These are phyloP conservation scores for Mystacornis crossleyi DNA, from an alignment of 2,113 vertebrate genomes.

Conservation along the genomic window DNA sequence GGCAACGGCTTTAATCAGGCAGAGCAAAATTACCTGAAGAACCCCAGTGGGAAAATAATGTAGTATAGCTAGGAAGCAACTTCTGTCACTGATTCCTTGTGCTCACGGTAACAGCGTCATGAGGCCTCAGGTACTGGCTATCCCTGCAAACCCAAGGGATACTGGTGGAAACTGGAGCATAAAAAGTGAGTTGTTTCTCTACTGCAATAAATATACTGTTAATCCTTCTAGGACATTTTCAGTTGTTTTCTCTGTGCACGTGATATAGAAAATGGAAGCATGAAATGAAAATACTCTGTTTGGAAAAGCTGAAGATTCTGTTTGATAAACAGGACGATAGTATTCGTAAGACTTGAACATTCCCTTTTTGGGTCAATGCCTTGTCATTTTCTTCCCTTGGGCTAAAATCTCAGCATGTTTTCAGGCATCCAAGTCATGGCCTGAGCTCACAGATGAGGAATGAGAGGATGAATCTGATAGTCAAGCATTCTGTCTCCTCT, in stretches of 20 bases:
- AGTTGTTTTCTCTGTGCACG: not conserved
- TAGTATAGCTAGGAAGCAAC: not conserved
- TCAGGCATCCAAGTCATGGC: not conserved
- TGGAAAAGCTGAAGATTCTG: slow-evolving; percentile 42
- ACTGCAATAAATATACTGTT: not conserved
- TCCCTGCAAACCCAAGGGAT: not conserved
- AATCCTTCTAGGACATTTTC: not conserved
- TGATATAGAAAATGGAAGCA: slow-evolving; percentile 16
- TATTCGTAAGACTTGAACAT: slow-evolving; percentile 15
- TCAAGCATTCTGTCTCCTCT: not conserved
- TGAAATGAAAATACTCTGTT: slow-evolving; percentile 39
- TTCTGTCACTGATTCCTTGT: not conserved
- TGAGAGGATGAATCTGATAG: not conserved
- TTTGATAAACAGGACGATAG: slow-evolving; percentile 37
- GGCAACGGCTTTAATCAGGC: not conserved
- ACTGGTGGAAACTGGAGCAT: not conserved
- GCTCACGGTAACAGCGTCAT: not conserved
- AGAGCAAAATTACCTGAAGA: not conserved
- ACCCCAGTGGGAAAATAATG: not conserved
- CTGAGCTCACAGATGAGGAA: not conserved
- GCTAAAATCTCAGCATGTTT: not conserved
- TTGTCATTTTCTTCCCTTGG: not conserved
- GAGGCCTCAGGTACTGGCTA: not conserved
- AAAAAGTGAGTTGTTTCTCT: not conserved
- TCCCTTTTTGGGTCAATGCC: slow-evolving; percentile 57